Evolutionary conservation across 2,888 invertebrate genomes (phyloP), one percentile per base, ranked within the genome.

Genomic region (Panorpa germanica): DNA sequence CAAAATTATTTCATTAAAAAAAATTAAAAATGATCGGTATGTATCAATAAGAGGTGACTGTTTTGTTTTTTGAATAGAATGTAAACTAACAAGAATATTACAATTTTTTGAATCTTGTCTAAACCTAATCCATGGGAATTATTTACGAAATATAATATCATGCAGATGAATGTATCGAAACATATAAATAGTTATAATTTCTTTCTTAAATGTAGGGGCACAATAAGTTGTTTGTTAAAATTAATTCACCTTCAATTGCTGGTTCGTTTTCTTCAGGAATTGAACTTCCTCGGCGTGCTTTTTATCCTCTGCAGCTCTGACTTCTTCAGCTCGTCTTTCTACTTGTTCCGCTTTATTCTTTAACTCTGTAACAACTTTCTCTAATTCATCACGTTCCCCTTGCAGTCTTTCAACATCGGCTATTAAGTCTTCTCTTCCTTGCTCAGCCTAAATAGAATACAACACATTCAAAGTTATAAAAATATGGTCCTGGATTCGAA

Each of bases 181-280:
- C n/a, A n/a, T n/a, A n/a, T n/a, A n/a, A n/a, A n/a, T n/a, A n/a
- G n/a, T n/a, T n/a, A n/a, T n/a, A n/a, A n/a, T n/a, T n/a, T n/a
- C n/a, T n/a, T n/a, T n/a, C n/a, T n/a, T n/a, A n/a, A n/a, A n/a
- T n/a, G n/a, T n/a, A n/a, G n/a, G n/a, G n/a, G n/a, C n/a, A n/a
- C n/a, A n/a, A n/a, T n/a, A n/a, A n/a, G n/a, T n/a, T n/a, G n/a
- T n/a, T n/a, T 15, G 12, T 29, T 10, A 24, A 18, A 29, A 13
- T 13, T 9, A 19, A 16, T 29, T 36, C 47, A 77, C 82, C 69
- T 91, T 93, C 7, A 93, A 60, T 48, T 93, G 91, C 39, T 82
- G 76, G 49, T 91, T 93, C 2, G 91, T 90, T 53, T 88, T 82
- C 59, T 88, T 91, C 34, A 91, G 60, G 47, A 90, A 88, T 28